Base-by-base conservation (phyloP, 1,140 invertebrate species). In the Drosophila navojoa region DNA sequence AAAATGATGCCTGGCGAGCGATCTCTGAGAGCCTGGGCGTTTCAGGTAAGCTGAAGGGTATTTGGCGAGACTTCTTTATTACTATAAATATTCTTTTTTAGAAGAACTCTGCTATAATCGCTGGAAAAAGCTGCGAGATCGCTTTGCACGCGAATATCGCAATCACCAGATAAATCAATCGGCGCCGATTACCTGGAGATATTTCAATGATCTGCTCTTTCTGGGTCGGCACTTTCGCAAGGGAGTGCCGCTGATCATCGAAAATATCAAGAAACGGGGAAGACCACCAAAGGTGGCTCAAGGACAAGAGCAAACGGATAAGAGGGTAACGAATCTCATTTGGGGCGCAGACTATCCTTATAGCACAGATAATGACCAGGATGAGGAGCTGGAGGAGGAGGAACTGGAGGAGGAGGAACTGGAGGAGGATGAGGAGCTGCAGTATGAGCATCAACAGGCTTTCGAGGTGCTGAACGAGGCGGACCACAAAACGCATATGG, bases 91-190 rank as follows among this genome's bases (percentile, higher is more conserved):
- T 27, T 49, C 11, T 42, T n/a, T 32, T 47, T 11, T 16, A 91
- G 90, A 91, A 69, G 76, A 90, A 69, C 44, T 76, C 0, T 87
- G 82, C 61, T 91, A 90, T 38, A 91, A 90, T 29, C 86, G 80
- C 9, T 91, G 90, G 90, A 91, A 91, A n/a, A 90, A 90, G 52
- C 16, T 91, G 47, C 71, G 90, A 0, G 90, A 91, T 64, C 85
- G 90, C 11, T 91, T 91, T 42, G 86, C 86, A 0, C 76, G 90
- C 0, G 90, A 91, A 57, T 91, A 90, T 68, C 76, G 90, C 1
- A 84, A 77, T 38, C 77, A 91, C 27, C 81, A 90, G 50, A 73
- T 91, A 3, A 71, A 91, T 50, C 73, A 71, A 10, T 38, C 69
- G 2, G 54, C 63, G 29, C 68, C 90, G 1, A 76, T 90, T 1